Base-by-base conservation (phyloP, 2,113 vertebrate species). In the Uropsilus gracilis region DNA sequence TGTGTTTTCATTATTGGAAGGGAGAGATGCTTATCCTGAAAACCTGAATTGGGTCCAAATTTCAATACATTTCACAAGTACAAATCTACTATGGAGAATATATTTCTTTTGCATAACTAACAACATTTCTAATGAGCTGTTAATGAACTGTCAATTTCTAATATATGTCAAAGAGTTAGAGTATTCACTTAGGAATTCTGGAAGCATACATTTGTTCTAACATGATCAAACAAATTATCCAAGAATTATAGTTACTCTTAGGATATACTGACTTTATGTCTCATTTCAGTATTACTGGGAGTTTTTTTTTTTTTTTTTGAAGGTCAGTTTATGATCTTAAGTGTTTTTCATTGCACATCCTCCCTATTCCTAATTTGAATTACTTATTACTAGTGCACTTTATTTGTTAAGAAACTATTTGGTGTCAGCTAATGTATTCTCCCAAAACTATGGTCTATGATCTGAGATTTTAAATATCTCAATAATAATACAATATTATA, bases 111-210 rank as follows among this genome's bases (percentile, higher is more conserved):
- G 11, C 34, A 75, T 32, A 92, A 48, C 86, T 86, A 96, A 81
- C 71, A 90, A n/a, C 22, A 91, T 86, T 89, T 48, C 72, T 95
- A 94, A 94, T 95, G 63, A 96, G 61, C n/a, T 92, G 77, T 90
- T 96, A 96, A 96, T 91, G 91, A 96, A 39, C 64, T 95, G 64
- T 95, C 95, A 96, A 83, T 96, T 83, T 96, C 46, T 93, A 95
- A 81, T 87, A 82, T 37, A 72, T 78, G 34, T 69, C 94, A 94
- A 89, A 95, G 87, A 95, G 24, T 18, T 76, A 64, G 8, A 89
- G 26, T 28, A 91, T 39, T 86, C 86, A 91, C 59, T 7, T 17
- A 90, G 46, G 72, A 91, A 68, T 92, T 95, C 61, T 57, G 50
- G 53, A 94, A 85, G 39, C 8, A 82, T n/a, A 82, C 92, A 71